phyloP scores from a whole-genome alignment of 2,888 invertebrate genomes.

The Leptura quadrifasciata region DNA sequence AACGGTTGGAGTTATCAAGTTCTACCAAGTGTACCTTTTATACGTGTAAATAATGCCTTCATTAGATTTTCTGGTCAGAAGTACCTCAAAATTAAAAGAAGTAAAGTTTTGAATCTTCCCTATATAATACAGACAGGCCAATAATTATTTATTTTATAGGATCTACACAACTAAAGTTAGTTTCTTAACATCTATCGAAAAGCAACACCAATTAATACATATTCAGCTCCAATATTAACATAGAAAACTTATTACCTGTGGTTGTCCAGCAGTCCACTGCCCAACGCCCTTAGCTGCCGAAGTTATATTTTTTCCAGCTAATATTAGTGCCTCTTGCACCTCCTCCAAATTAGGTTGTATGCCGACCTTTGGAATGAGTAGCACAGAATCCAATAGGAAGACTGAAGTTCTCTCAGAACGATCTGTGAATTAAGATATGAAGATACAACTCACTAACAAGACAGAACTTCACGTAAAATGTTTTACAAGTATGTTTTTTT shows the following conservation, averaged over 20 bases:
- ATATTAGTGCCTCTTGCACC: slow-evolving; percentile 89
- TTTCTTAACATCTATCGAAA: slow-evolving; percentile 2
- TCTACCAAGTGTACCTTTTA: too few species aligned
- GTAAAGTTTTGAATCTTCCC: too few species aligned
- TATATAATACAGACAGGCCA: not conserved
- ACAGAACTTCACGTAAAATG: too few species aligned
- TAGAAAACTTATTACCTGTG: slow-evolving; percentile 67
- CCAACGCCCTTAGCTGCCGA: slow-evolving; percentile 92
- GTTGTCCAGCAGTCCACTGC: slow-evolving; percentile 90
- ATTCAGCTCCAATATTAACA: slow-evolving; percentile 11
- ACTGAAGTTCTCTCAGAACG: slow-evolving; percentile 78
- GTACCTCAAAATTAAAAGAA: too few species aligned
- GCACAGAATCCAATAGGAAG: slow-evolving; percentile 87
- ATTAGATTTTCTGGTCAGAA: too few species aligned
- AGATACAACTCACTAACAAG: not conserved
- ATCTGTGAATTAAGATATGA: slow-evolving; percentile 51
- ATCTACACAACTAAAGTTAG: not conserved
- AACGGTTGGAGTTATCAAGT: too few species aligned
- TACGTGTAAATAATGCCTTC: too few species aligned
- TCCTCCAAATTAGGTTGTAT: slow-evolving; percentile 93
- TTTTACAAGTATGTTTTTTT: too few species aligned
- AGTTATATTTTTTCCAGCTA: slow-evolving; percentile 89
- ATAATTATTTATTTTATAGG: not conserved
- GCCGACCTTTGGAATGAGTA: slow-evolving; percentile 91
- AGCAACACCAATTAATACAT: slow-evolving; percentile 37